Conservation (phyloP, 2,888 invertebrate genomes). For the Nudaria mundana region DNA sequence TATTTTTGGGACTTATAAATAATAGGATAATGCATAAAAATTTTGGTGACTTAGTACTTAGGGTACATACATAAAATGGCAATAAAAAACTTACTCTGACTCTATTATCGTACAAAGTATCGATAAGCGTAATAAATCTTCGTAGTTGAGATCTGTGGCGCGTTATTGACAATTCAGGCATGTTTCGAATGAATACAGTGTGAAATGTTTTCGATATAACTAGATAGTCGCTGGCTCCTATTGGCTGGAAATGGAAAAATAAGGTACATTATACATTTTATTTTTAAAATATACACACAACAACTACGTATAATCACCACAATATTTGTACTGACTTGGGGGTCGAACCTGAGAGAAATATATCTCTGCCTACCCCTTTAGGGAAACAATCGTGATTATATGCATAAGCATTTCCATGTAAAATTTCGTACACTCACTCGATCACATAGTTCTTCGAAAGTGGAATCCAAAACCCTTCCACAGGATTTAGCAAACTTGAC, state of each 20-base stretch:
- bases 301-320: no score
- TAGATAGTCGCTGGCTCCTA: constrained; percentile 97
- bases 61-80: no score
- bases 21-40: no score
- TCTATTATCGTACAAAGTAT: constrained; percentile 97
- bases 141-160: constrained; percentile 92
- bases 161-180: constrained; percentile 90
- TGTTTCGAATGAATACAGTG: constrained; percentile 93
- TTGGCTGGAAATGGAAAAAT: constrained; percentile 81
- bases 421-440: no score
- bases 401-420: no score
- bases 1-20: no score
- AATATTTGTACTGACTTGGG: no score
- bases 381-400: no score
- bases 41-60: no score
- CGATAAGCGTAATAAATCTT: constrained; percentile 97
- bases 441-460: constrained; percentile 94
- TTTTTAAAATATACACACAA: no score
- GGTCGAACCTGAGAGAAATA: no score
- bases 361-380: no score
- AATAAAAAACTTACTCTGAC: constrained; percentile 86
- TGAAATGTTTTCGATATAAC: constrained; percentile 96
- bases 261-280: neutral
- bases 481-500: constrained; percentile 94
- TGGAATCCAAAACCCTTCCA: constrained; percentile 93